phyloP scores from a whole-genome alignment of 2,888 invertebrate genomes.

The Tholera decimalis region DNA sequence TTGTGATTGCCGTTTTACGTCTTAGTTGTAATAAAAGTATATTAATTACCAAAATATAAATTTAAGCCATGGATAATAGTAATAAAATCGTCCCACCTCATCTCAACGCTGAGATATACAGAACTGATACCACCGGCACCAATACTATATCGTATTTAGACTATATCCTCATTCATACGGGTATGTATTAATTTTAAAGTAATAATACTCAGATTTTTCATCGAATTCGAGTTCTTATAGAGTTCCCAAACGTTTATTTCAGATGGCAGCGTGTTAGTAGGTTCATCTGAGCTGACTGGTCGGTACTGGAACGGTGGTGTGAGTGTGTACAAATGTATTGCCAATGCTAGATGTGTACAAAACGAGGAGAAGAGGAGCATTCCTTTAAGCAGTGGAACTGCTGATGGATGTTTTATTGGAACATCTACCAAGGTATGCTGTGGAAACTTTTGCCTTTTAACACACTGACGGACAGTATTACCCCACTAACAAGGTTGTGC shows the following conservation, averaged over 20 bases:
- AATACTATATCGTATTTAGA: constrained; percentile 82
- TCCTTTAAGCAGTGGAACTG: constrained; percentile 79
- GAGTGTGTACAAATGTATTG: constrained; percentile 75
- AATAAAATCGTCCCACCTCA: constrained; percentile 86
- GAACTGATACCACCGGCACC: constrained; percentile 82
- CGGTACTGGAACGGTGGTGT: constrained; percentile 88
- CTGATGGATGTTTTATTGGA: constrained; percentile 86
- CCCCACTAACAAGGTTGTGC: too few relatives aligned
- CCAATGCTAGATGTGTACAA: constrained; percentile 69
- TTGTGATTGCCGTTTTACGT: constrained; percentile 21
- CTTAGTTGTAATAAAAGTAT: constrained; percentile 14
- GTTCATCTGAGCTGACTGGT: constrained; percentile 87
- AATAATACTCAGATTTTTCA: too few relatives aligned
- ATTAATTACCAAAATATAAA: constrained; percentile 23
- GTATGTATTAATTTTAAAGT: constrained; percentile 64
- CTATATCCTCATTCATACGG: constrained; percentile 80
- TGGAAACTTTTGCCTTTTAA: neutral
- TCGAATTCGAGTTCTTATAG: neutral
- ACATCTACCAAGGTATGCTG: constrained; percentile 78
- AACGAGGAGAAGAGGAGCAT: constrained; percentile 76
- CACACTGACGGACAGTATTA: too few relatives aligned
- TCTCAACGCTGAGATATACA: constrained; percentile 88
- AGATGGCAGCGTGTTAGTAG: constrained; percentile 86
- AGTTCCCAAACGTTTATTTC: constrained; percentile 49
- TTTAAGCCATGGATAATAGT: constrained; percentile 76